Evolutionary conservation across 2,113 vertebrate genomes (phyloP).

Genomic region (Stigmatopora nigra): DNA sequence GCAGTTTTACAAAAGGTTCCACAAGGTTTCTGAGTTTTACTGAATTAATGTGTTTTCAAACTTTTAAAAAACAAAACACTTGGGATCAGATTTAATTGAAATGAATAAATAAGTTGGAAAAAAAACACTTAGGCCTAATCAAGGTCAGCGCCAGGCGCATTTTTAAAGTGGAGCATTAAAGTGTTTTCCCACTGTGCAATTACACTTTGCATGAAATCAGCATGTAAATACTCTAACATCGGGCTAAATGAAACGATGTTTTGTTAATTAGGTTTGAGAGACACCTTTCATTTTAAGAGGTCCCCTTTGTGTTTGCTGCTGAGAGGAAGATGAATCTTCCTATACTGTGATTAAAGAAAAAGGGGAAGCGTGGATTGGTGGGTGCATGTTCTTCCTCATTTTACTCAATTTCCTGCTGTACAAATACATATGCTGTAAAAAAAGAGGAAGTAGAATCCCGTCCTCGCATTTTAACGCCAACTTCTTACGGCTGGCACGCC

Average conservation of each 20-base stretch:
- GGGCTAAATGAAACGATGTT: not conserved
- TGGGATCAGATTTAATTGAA: not conserved
- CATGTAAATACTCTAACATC: not conserved
- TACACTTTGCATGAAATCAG: not conserved
- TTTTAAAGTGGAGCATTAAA: slow-evolving; percentile 1
- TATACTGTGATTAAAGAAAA: slow-evolving; percentile 13
- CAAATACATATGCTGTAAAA: slow-evolving; percentile 21
- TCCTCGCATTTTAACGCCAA: slow-evolving; percentile 31
- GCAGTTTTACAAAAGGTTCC: too few relatives aligned
- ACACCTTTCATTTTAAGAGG: slow-evolving; percentile 1
- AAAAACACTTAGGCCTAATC: not conserved
- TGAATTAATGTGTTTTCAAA: too few relatives aligned
- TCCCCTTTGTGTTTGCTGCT: slow-evolving; percentile 23
- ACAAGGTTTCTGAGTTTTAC: too few relatives aligned
- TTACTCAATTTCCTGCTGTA: slow-evolving; percentile 33
- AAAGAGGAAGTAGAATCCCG: slow-evolving; percentile 42
- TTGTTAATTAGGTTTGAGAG: not conserved
- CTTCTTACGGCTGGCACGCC: slow-evolving; percentile 6
- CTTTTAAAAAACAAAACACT: too few relatives aligned
- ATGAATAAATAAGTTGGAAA: not conserved
- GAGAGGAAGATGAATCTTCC: slow-evolving; percentile 37
- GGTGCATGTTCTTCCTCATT: slow-evolving; percentile 34
- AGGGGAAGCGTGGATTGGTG: slow-evolving; percentile 19
- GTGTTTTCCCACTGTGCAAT: not conserved
- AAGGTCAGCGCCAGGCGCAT: not conserved